These are phyloP conservation scores for Myotis pilosus DNA, from an alignment of 2,797 vertebrate species.

Conservation along the genomic window DNA sequence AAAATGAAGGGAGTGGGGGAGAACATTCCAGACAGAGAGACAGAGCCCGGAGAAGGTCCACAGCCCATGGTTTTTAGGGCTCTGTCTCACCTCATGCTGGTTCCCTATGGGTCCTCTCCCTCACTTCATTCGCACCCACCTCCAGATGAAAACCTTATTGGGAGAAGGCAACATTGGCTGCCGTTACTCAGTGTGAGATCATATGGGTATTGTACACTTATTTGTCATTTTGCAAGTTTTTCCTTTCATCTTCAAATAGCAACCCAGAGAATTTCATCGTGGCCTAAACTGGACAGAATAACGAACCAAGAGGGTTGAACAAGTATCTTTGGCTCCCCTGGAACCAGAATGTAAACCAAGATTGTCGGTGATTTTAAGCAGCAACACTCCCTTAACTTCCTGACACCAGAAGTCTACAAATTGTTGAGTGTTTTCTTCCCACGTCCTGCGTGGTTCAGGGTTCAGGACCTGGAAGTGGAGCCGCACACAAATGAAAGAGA, in stretches of 20 bases:
- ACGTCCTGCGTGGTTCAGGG: too few species aligned
- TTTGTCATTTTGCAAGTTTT: neutral
- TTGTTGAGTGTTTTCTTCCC: too few species aligned
- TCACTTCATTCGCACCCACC: neutral
- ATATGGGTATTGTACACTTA: neutral
- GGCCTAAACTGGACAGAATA: neutral
- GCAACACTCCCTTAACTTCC: neutral
- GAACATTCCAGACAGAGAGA: neutral
- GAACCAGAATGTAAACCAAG: neutral
- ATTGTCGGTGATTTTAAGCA: neutral
- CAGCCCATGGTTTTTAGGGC: neutral
- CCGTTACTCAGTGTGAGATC: neutral
- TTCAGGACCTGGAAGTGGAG: too few species aligned
- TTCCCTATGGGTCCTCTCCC: neutral
- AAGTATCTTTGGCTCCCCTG: neutral
- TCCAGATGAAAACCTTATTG: neutral
- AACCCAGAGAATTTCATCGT: neutral
- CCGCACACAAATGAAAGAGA: too few species aligned
- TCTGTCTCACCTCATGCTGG: neutral
- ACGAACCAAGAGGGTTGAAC: neutral
- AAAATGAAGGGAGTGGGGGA: neutral
- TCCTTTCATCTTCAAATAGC: conserved; percentile 19
- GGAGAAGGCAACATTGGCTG: neutral
- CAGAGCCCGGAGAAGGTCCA: neutral
- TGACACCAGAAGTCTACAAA: neutral